A percentile compares a stretch with the other conserved stretches of the same genome.
Evolutionary conservation across 2,797 vertebrate genomes (phyloP).

Genomic region (Phyllotis vaccarum): DNA sequence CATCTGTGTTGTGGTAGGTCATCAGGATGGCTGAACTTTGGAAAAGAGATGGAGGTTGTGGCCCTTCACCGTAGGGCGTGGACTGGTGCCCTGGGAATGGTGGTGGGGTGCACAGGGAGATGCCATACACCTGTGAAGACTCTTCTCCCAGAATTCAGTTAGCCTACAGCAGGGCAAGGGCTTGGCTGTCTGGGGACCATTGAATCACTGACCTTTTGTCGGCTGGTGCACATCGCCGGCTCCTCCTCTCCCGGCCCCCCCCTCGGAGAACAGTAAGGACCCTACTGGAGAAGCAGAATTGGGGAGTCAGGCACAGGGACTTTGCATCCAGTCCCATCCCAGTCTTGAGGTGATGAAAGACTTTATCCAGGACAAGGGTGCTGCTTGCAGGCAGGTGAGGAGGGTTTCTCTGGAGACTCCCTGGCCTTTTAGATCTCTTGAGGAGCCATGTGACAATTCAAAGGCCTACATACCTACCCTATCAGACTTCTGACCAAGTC

Average conservation of each 20-base stretch:
- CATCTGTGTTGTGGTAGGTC: not conserved
- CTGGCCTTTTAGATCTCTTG: conserved; percentile 16
- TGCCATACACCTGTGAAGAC: not conserved
- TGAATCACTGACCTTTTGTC: conserved; percentile 85
- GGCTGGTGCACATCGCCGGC: conserved; percentile 85
- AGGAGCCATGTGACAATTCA: conserved; percentile 3
- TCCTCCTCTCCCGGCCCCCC: conserved; percentile 87
- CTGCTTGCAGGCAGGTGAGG: not conserved
- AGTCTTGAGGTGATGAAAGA: conserved; percentile 49
- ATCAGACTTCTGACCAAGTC: not conserved
- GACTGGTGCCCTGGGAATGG: not conserved
- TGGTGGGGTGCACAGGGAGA: no score
- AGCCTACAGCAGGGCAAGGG: conserved; percentile 5
- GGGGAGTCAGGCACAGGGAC: conserved; percentile 81
- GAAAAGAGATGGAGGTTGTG: not conserved
- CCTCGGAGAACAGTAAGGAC: conserved; percentile 87
- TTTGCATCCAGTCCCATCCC: conserved; percentile 68
- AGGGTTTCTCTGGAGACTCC: not conserved
- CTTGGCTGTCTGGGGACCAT: conserved; percentile 7
- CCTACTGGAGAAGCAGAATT: conserved; percentile 87
- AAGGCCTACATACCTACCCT: not conserved
- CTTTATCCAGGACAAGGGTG: not conserved
- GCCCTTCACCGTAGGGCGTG: not conserved
- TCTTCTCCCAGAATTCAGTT: not conserved
- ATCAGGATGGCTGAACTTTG: not conserved